phyloP scores from a whole-genome alignment of 1,140 invertebrate species.

The Delia radicum region DNA sequence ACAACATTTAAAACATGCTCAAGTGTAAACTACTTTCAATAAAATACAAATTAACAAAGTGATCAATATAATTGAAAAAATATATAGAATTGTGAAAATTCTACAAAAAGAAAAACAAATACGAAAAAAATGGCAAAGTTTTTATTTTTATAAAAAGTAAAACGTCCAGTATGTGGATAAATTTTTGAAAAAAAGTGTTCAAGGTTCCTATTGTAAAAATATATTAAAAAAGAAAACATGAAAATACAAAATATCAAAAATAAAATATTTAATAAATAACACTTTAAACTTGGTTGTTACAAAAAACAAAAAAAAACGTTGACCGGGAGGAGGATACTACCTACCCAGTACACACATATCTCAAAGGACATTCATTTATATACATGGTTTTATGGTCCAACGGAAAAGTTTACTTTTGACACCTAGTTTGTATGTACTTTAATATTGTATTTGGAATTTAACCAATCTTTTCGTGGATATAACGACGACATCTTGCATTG shows the following conservation, averaged over 20 bases:
- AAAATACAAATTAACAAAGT: not conserved
- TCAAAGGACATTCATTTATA: not conserved
- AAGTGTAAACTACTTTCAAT: not conserved
- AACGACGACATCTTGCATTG: not conserved
- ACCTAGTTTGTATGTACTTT: not conserved
- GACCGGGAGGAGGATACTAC: too few species aligned
- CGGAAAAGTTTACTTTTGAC: not conserved
- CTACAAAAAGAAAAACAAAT: not conserved
- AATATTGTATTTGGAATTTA: not conserved
- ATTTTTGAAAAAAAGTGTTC: conserved; percentile 20
- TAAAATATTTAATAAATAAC: too few species aligned
- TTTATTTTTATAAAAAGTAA: too few species aligned
- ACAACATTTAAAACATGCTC: not conserved
- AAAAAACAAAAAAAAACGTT: too few species aligned
- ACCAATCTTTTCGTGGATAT: not conserved
- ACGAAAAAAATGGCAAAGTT: too few species aligned
- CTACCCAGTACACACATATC: not conserved
- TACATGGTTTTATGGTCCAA: not conserved
- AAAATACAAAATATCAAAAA: too few species aligned
- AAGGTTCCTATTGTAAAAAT: conserved; percentile 27
- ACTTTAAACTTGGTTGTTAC: too few species aligned
- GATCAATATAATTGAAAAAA: conserved; percentile 5
- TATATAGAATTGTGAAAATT: not conserved
- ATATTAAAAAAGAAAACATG: too few species aligned
- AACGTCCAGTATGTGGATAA: not conserved